Evolutionary conservation across 2,888 invertebrate species (phyloP).

Genomic region (Drosophila cyrtoloma): DNA sequence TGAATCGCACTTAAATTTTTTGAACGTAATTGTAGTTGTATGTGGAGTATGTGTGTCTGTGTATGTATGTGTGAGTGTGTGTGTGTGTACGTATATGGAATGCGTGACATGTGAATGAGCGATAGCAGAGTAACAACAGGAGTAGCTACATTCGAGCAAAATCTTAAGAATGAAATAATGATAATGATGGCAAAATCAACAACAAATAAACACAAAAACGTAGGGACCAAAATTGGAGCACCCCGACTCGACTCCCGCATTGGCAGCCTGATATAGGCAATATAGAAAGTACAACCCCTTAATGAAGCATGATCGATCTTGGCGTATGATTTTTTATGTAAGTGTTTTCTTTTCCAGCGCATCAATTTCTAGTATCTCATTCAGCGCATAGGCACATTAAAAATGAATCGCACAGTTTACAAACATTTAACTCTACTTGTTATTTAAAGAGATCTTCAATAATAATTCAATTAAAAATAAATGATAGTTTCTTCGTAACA

Average conservation of each 20-base stretch:
- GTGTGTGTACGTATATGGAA: constrained; percentile 24
- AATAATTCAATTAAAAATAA: neutral
- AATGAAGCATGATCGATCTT: constrained; percentile 50
- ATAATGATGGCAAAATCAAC: constrained; percentile 51
- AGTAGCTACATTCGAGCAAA: constrained; percentile 39
- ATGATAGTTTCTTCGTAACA: neutral
- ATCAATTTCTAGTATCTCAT: neutral
- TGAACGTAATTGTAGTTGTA: constrained; percentile 18
- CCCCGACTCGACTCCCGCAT: constrained; percentile 10
- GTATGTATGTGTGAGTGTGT: constrained; percentile 1
- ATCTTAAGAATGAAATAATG: constrained; percentile 50
- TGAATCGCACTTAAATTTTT: constrained; percentile 52
- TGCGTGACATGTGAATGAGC: constrained; percentile 53
- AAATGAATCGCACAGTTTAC: constrained; percentile 33
- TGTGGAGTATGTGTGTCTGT: constrained; percentile 7
- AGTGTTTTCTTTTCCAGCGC: constrained; percentile 30
- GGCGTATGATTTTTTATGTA: constrained; percentile 44
- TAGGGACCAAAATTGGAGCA: constrained; percentile 29
- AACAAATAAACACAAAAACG: constrained; percentile 32
- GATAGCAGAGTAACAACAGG: constrained; percentile 46
- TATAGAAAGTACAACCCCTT: constrained; percentile 26
- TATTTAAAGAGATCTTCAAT: neutral
- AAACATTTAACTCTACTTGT: neutral
- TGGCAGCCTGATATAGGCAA: constrained; percentile 32
- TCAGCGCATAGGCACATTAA: neutral